Conservation (phyloP, 35 echinoderm and acorn worm species). For the Lytechinus variegatus region DNA sequence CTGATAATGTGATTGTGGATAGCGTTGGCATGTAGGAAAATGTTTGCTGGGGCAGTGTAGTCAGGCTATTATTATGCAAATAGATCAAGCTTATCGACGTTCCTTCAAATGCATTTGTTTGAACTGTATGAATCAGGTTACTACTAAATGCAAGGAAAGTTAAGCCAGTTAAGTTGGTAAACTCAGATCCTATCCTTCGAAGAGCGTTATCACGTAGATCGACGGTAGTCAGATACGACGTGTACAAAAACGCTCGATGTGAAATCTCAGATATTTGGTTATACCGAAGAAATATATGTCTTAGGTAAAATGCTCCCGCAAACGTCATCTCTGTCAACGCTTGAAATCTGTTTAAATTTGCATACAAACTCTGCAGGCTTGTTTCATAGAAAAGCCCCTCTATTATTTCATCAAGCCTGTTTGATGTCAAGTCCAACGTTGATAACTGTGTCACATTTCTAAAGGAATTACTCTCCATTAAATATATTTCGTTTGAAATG, state of each 20-base stretch:
- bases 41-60: slow-evolving; percentile 28
- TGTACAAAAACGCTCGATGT: slow-evolving; percentile 10
- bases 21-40: slow-evolving; percentile 37
- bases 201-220: slow-evolving; percentile 54
- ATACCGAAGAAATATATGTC: not conserved
- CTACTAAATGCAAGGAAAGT: slow-evolving; percentile 43
- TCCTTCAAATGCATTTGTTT: slow-evolving; percentile 50
- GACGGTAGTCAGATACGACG: not conserved
- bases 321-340: slow-evolving; percentile 41
- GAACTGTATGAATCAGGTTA: slow-evolving; percentile 45
- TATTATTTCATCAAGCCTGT: slow-evolving; percentile 17
- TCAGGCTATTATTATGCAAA: slow-evolving; percentile 57
- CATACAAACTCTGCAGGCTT: not conserved
- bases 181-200: not conserved
- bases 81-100: slow-evolving; percentile 3
- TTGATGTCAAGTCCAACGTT: slow-evolving; percentile 40
- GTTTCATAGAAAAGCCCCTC: not conserved
- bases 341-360: slow-evolving; percentile 42
- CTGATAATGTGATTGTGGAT: slow-evolving; percentile 23
- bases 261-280: slow-evolving; percentile 36
- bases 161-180: slow-evolving; percentile 48
- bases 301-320: not conserved
- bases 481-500: slow-evolving; percentile 36
- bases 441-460: slow-evolving; percentile 10
- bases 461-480: slow-evolving; percentile 40